Evolutionary conservation across 1,140 invertebrate genomes (phyloP).

Genomic region (Brachionus rubens): DNA sequence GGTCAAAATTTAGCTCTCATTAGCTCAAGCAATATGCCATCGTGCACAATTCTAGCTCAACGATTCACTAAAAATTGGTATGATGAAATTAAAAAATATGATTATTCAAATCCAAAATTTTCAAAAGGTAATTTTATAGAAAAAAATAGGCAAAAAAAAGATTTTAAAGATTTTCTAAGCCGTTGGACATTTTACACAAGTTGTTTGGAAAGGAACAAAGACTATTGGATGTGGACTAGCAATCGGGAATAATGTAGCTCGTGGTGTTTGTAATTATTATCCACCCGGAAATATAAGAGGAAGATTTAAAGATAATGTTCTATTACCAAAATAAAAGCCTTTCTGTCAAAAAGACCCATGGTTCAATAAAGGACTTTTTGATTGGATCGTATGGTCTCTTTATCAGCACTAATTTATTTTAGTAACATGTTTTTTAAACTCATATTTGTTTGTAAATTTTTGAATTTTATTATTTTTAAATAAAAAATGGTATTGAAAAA

Average conservation of each 20-base stretch:
- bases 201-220: constrained; percentile 50
- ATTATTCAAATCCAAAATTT: background rate
- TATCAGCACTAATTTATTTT: too few species aligned
- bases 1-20: constrained; percentile 2
- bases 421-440: too few species aligned
- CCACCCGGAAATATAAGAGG: constrained; percentile 73
- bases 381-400: too few species aligned
- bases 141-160: too few species aligned
- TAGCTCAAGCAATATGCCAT: background rate
- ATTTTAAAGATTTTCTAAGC: too few species aligned
- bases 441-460: too few species aligned
- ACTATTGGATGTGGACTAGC: constrained; percentile 60
- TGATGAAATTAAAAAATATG: background rate
- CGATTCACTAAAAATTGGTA: background rate
- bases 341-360: too few species aligned
- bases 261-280: constrained; percentile 74
- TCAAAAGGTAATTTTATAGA: background rate
- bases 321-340: too few species aligned
- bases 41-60: background rate
- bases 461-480: too few species aligned
- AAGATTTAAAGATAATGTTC: constrained; percentile 69
- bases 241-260: constrained; percentile 65
- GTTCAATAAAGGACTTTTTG: too few species aligned
- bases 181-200: constrained; percentile 50
- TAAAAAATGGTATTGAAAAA: too few species aligned